phyloP scores from a whole-genome alignment of 2,888 invertebrate species.

The Andrena hattorfiana region DNA sequence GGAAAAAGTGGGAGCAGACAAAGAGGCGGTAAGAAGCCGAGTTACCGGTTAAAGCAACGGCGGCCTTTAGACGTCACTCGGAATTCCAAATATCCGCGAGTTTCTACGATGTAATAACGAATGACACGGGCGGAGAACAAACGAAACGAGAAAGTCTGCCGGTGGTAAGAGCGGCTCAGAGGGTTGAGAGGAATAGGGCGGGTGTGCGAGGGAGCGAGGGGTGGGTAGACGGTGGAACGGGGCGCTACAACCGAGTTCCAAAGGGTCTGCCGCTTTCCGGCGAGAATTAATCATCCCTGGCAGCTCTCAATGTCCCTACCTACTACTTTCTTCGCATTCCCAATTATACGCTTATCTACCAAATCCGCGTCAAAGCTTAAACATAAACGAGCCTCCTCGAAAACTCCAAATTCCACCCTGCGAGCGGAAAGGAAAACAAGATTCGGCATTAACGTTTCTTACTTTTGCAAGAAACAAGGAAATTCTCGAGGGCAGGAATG shows the following conservation, averaged over 20 bases:
- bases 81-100: conserved; percentile 83
- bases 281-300: conserved; percentile 81
- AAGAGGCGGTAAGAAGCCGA: conserved; percentile 58
- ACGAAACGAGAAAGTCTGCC: conserved; percentile 79
- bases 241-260: conserved; percentile 77
- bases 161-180: conserved; percentile 66
- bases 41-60: conserved; percentile 66
- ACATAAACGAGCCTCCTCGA: conserved; percentile 57
- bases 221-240: conserved; percentile 47
- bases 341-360: conserved; percentile 78
- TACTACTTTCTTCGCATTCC: conserved; percentile 79
- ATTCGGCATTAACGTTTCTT: too few relatives aligned
- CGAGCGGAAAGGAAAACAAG: not conserved
- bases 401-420: conserved; percentile 24
- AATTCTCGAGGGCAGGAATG: too few relatives aligned
- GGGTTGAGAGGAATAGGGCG: conserved; percentile 63
- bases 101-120: conserved; percentile 84
- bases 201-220: conserved; percentile 44
- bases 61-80: conserved; percentile 80
- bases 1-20: conserved; percentile 43
- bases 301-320: conserved; percentile 79
- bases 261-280: conserved; percentile 78
- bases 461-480: too few relatives aligned
- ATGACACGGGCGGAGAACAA: conserved; percentile 80
- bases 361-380: conserved; percentile 70